Conservation (phyloP, 2,113 vertebrate species). For the Mus pahari region DNA sequence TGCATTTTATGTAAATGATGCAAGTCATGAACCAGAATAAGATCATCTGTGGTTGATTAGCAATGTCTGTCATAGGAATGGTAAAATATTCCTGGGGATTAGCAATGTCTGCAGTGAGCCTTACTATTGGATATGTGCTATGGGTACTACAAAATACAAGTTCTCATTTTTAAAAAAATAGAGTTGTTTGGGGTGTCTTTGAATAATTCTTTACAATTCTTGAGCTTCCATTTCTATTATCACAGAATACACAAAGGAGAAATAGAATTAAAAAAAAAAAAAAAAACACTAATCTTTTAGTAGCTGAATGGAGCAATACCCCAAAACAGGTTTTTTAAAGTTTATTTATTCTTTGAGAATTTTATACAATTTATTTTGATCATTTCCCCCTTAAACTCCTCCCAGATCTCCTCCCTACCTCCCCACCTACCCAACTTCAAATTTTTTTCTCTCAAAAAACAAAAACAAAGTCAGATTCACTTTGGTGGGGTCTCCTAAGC, state of each 20-base stretch:
- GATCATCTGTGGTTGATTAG: conserved; percentile 20
- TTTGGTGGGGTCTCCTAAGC: not conserved
- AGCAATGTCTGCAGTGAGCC: not conserved
- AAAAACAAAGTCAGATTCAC: not conserved
- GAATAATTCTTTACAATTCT: conserved; percentile 6
- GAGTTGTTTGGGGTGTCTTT: not conserved
- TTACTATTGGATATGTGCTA: not conserved
- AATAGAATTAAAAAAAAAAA: not conserved
- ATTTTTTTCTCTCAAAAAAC: not conserved
- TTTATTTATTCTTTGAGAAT: not conserved
- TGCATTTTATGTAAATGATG: not conserved
- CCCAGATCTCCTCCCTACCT: not conserved
- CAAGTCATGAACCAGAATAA: not conserved
- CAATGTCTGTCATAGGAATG: not conserved
- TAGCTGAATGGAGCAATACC: not conserved
- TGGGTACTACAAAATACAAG: conserved; percentile 44
- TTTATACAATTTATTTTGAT: not conserved
- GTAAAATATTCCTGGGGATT: not conserved
- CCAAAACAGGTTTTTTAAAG: not conserved
- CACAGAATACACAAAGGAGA: not conserved
- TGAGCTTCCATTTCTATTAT: not conserved
- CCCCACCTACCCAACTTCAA: not conserved
- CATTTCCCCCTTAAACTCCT: not conserved
- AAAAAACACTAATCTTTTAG: not conserved
- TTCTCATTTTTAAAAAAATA: not conserved